Percentiles rank a stretch among this genome's conserved stretches.
Evolutionary conservation across 2,797 vertebrate species (phyloP).

Genomic region (Phyllotis vaccarum): DNA sequence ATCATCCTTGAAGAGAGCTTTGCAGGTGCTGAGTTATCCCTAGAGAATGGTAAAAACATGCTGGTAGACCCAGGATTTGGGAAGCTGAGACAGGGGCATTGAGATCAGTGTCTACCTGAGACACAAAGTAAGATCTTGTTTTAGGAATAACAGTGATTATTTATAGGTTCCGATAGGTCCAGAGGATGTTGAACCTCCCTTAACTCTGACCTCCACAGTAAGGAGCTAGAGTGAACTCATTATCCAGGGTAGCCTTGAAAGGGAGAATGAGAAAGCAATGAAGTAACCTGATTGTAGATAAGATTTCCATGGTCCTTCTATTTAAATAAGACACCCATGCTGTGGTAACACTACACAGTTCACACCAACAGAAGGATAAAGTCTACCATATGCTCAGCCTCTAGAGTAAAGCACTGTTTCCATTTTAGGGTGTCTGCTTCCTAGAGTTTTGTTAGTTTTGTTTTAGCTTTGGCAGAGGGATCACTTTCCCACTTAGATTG

Average conservation of each 20-base stretch:
- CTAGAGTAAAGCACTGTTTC: slow-evolving; percentile 23
- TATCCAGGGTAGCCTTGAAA: background rate
- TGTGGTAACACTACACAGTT: slow-evolving; percentile 12
- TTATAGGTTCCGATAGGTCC: slow-evolving; percentile 14
- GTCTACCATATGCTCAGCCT: background rate
- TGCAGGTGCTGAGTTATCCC: background rate
- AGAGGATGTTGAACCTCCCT: slow-evolving; percentile 12
- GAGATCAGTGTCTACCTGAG: background rate
- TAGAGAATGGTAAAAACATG: background rate
- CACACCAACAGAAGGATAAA: slow-evolving; percentile 59
- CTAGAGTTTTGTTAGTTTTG: slow-evolving; percentile 42
- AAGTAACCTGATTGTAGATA: background rate
- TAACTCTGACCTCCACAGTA: background rate
- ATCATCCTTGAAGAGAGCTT: background rate
- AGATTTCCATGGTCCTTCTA: slow-evolving; percentile 15
- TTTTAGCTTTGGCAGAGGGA: slow-evolving; percentile 12
- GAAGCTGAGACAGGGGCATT: background rate
- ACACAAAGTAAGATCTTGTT: background rate
- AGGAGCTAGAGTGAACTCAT: slow-evolving; percentile 27
- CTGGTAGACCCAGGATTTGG: background rate
- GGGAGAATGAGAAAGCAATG: background rate
- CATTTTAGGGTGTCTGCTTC: slow-evolving; percentile 48
- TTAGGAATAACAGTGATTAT: background rate
- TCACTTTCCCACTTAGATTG: slow-evolving; percentile 3
- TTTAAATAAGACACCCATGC: slow-evolving; percentile 1